Evolutionary conservation across 2,797 vertebrate species (phyloP).

Genomic region (Apogon talboti): DNA sequence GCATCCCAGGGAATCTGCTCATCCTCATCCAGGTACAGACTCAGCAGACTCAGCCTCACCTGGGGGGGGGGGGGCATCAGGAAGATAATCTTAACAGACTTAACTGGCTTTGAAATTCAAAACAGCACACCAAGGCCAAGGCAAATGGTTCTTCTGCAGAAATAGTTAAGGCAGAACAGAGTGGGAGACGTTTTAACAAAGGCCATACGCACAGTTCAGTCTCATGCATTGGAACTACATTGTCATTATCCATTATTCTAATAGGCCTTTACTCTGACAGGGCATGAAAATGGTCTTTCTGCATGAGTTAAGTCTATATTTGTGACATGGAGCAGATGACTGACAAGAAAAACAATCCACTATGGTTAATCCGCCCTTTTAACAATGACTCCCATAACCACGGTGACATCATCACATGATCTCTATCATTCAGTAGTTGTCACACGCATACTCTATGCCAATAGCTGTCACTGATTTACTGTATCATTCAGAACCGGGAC

Average conservation of each 20-base stretch:
- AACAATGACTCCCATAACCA: conserved; percentile 1
- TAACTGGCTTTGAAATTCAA: conserved; percentile 13
- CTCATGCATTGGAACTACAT: conserved; percentile 33
- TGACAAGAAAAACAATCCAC: conserved; percentile 6
- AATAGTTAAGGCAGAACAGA: conserved; percentile 16
- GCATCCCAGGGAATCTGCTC: conserved; percentile 91
- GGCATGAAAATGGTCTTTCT: conserved; percentile 43
- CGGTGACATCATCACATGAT: neutral
- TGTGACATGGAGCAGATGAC: conserved; percentile 37
- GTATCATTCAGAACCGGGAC: neutral
- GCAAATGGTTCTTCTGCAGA: conserved; percentile 8
- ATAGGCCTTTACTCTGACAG: conserved; percentile 51
- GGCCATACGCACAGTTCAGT: conserved; percentile 12
- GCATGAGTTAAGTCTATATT: conserved; percentile 36
- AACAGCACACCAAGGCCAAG: neutral
- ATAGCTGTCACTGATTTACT: conserved; percentile 7
- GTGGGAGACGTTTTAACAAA: conserved; percentile 40
- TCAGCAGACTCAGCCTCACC: conserved; percentile 90
- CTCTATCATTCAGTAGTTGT: neutral
- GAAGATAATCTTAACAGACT: neutral
- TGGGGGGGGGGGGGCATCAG: conserved; percentile 51
- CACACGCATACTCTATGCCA: neutral
- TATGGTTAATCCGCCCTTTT: conserved; percentile 18
- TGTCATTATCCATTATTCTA: conserved; percentile 50
- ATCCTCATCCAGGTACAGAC: conserved; percentile 88